phyloP scores from a whole-genome alignment of 2,113 vertebrate genomes.

The Pardalotus punctatus region DNA sequence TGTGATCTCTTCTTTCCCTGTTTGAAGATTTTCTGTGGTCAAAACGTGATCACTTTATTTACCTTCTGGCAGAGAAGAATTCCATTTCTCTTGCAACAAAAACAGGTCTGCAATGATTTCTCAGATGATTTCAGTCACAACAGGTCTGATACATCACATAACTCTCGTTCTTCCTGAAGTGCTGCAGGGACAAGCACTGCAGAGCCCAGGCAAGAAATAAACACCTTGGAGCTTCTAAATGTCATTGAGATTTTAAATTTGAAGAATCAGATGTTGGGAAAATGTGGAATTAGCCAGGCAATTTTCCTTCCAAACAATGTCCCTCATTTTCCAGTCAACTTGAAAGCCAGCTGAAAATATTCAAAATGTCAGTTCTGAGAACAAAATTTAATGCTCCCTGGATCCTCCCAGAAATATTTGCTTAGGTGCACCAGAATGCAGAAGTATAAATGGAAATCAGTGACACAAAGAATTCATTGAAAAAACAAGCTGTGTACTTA shows the following conservation, averaged over 20 bases:
- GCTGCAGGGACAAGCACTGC: neutral
- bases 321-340: neutral
- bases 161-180: neutral
- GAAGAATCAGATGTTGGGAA: neutral
- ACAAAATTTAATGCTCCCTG: neutral
- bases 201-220: neutral
- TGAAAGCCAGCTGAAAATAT: neutral
- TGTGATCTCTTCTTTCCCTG: neutral
- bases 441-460: neutral
- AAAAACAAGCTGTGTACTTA: neutral
- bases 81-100: neutral
- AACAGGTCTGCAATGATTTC: neutral
- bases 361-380: neutral
- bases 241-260: neutral
- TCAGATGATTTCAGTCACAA: neutral
- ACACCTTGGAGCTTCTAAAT: neutral
- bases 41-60: neutral
- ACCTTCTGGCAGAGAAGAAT: neutral
- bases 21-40: neutral
- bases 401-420: neutral
- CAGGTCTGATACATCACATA: rapidly evolving
- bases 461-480: slow-evolving; percentile 15
- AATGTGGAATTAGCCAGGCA: neutral
- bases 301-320: neutral
- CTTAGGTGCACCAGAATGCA: neutral